A percentile compares a stretch with the other conserved stretches of the same genome.
These are phyloP conservation scores for Acleris emargana DNA, from an alignment of 2,888 invertebrate species.

Conservation along the genomic window DNA sequence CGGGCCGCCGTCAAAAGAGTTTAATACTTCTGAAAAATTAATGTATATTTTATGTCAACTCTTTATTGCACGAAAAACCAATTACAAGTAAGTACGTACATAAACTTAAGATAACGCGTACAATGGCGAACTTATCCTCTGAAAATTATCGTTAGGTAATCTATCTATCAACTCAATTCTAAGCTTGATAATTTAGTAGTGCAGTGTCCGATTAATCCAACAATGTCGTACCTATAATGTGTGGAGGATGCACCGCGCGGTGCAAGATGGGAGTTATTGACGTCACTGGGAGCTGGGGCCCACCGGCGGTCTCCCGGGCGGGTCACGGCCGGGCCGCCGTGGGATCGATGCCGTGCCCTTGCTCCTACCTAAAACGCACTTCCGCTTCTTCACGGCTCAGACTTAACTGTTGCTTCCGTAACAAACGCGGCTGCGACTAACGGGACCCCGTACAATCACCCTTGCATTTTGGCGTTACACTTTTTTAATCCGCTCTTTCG, in stretches of 20 bases:
- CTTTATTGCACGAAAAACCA: no score
- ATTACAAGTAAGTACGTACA: no score
- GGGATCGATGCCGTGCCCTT: conserved; percentile 67
- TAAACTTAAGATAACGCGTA: no score
- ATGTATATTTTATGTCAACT: no score
- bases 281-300: conserved; percentile 40
- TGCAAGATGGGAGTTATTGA: conserved; percentile 36
- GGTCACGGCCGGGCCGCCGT: conserved; percentile 66
- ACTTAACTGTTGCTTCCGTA: conserved; percentile 34
- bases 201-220: conserved; percentile 3
- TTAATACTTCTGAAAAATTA: no score
- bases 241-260: background rate
- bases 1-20: background rate
- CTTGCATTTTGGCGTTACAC: conserved; percentile 20
- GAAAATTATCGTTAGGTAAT: background rate
- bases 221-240: background rate
- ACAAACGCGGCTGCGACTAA: conserved; percentile 26
- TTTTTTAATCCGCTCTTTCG: conserved; percentile 15
- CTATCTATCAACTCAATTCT: background rate
- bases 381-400: conserved; percentile 12
- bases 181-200: background rate
- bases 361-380: conserved; percentile 43
- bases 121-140: no score
- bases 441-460: conserved; percentile 33
- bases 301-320: conserved; percentile 45